These are phyloP conservation scores for Plumapathes pennacea DNA, from an alignment of 92 coral and sea anemone species.

Conservation along the genomic window DNA sequence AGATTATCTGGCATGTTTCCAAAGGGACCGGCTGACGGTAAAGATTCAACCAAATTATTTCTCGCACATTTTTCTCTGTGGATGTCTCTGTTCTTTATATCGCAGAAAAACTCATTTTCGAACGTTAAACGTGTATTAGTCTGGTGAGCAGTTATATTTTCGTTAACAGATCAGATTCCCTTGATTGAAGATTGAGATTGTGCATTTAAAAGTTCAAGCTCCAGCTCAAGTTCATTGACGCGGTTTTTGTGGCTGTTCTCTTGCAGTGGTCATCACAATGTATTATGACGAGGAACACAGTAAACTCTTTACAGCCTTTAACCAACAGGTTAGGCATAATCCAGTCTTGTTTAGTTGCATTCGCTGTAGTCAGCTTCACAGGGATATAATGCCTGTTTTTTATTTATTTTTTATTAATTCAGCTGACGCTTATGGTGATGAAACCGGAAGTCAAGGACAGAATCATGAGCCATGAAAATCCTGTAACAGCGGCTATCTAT, in stretches of 20 bases:
- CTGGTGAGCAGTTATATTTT: too few species aligned
- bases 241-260: not conserved
- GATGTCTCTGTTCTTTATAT: too few species aligned
- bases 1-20: conserved; percentile 98
- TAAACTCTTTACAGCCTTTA: conserved; percentile 90
- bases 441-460: conserved; percentile 96
- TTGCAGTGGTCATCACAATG: conserved; percentile 83
- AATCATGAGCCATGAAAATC: conserved; percentile 93
- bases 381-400: too few species aligned
- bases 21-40: conserved; percentile 92
- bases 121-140: too few species aligned
- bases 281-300: conserved; percentile 91
- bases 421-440: conserved; percentile 97
- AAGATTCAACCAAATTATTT: too few species aligned
- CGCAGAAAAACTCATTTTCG: too few species aligned
- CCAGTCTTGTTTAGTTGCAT: not conserved
- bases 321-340: conserved; percentile 67
- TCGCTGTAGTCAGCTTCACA: too few species aligned
- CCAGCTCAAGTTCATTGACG: too few species aligned
- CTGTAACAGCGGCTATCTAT: conserved; percentile 86
- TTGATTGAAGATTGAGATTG: too few species aligned
- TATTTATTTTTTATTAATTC: not conserved
- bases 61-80: too few species aligned
- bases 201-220: too few species aligned
- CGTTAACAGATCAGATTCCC: too few species aligned